These are phyloP conservation scores for Tyrophagus putrescentiae DNA, from an alignment of 1,140 invertebrate genomes.

Conservation along the genomic window DNA sequence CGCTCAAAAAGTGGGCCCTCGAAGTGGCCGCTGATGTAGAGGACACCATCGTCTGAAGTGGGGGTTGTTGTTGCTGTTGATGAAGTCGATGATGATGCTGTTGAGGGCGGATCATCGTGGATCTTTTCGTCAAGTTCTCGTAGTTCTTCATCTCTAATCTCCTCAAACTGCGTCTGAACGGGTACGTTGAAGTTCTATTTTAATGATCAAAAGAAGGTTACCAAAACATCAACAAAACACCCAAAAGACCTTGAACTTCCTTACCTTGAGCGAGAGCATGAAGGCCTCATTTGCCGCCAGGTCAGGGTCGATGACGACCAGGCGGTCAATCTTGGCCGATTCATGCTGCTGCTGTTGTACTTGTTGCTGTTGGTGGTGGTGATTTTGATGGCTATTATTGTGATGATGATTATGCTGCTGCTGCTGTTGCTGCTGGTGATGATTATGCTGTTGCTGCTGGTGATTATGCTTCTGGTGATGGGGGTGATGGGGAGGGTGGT, in stretches of 20 bases:
- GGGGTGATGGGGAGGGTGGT: background rate
- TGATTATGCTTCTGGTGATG: background rate
- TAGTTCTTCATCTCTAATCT: too few species aligned
- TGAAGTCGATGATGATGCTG: too few species aligned
- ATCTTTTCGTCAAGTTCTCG: too few species aligned
- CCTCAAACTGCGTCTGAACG: too few species aligned
- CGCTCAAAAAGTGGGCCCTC: constrained; percentile 1
- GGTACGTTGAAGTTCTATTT: constrained; percentile 1
- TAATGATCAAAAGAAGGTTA: background rate
- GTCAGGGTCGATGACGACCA: background rate
- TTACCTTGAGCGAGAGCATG: background rate
- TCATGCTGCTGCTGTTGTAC: background rate
- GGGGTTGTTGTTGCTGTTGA: too few species aligned
- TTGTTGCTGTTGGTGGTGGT: background rate
- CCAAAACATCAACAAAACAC: background rate
- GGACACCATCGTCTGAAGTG: too few species aligned
- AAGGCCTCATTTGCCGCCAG: background rate
- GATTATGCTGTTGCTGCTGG: too few species aligned
- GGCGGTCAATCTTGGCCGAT: background rate
- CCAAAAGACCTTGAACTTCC: background rate
- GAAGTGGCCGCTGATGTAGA: constrained; percentile 7
- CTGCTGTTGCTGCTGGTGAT: background rate
- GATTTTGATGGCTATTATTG: background rate
- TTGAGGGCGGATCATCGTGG: too few species aligned
- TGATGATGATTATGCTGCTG: background rate